phyloP scores from a whole-genome alignment of 2,113 vertebrate genomes.

The Phalacrocorax carbo region DNA sequence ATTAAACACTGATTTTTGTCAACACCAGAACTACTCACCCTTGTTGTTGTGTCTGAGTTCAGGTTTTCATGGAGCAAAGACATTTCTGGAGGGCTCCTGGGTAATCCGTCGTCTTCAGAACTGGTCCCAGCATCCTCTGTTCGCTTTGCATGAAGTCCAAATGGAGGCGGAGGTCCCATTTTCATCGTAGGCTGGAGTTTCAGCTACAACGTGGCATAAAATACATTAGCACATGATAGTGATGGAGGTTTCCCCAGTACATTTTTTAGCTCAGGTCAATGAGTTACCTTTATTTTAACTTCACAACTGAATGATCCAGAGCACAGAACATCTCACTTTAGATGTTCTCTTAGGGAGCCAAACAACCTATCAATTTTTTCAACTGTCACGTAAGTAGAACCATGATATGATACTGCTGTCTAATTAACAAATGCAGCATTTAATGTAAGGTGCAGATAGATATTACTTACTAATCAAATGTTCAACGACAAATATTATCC shows the following conservation, averaged over 20 bases:
- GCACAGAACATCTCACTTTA: background rate
- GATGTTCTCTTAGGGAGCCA: background rate
- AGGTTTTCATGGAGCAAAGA: conserved; percentile 67
- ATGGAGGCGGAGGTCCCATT: conserved; percentile 80
- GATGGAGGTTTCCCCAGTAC: background rate
- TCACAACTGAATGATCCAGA: background rate
- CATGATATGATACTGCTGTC: background rate
- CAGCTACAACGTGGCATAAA: conserved; percentile 71
- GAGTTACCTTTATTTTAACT: background rate
- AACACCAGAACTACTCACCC: conserved; percentile 73
- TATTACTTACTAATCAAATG: background rate
- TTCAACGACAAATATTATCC: background rate
- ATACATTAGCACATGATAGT: background rate
- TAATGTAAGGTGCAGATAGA: background rate
- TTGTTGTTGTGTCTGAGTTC: conserved; percentile 52
- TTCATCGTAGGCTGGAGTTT: conserved; percentile 91
- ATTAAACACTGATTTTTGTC: background rate
- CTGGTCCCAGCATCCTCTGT: conserved; percentile 76
- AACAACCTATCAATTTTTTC: background rate
- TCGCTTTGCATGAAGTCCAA: conserved; percentile 72
- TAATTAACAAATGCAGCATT: background rate
- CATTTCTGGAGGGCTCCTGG: conserved; percentile 78
- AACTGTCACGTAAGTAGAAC: background rate
- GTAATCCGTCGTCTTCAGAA: conserved; percentile 81
- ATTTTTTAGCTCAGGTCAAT: background rate